These are phyloP conservation scores for Drosophila eohydei DNA, from an alignment of 2,888 invertebrate species.

Conservation along the genomic window DNA sequence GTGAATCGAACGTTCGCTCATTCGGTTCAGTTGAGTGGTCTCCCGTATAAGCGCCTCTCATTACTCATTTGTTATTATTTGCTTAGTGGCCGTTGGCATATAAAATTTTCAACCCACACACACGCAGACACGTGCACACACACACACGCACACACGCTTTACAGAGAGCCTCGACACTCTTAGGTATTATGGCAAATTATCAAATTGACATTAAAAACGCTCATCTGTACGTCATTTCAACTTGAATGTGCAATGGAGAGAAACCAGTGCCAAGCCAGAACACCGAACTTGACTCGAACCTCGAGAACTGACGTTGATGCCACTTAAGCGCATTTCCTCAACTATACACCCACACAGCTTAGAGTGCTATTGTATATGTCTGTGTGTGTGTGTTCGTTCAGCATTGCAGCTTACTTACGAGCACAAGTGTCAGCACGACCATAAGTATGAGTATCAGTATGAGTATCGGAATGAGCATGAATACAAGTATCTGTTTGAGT, in stretches of 20 bases:
- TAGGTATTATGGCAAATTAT: slow-evolving; percentile 37
- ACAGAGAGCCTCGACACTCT: slow-evolving; percentile 1
- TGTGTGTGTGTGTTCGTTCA: slow-evolving; percentile 1
- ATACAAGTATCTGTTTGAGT: slow-evolving; percentile 6
- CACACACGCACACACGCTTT: not conserved
- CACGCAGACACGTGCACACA: not conserved
- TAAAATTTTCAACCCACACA: slow-evolving; percentile 15
- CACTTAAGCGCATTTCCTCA: slow-evolving; percentile 36
- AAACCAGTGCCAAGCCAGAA: slow-evolving; percentile 9
- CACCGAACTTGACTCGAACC: slow-evolving; percentile 11
- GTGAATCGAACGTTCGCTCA: slow-evolving; percentile 22
- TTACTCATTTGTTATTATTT: slow-evolving; percentile 68
- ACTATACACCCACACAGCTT: slow-evolving; percentile 13
- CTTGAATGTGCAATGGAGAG: slow-evolving; percentile 11
- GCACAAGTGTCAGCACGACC: slow-evolving; percentile 10
- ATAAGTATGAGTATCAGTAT: not conserved
- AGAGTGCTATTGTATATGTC: not conserved
- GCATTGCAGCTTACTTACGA: slow-evolving; percentile 23
- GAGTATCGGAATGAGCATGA: not conserved
- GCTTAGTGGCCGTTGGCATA: slow-evolving; percentile 48
- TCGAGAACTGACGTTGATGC: slow-evolving; percentile 29
- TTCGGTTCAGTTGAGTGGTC: slow-evolving; percentile 46
- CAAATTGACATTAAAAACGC: slow-evolving; percentile 49
- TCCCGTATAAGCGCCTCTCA: slow-evolving; percentile 42
- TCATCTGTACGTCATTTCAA: slow-evolving; percentile 35